phyloP scores from a whole-genome alignment of 2,797 vertebrate genomes.

The Siniperca scherzeri region DNA sequence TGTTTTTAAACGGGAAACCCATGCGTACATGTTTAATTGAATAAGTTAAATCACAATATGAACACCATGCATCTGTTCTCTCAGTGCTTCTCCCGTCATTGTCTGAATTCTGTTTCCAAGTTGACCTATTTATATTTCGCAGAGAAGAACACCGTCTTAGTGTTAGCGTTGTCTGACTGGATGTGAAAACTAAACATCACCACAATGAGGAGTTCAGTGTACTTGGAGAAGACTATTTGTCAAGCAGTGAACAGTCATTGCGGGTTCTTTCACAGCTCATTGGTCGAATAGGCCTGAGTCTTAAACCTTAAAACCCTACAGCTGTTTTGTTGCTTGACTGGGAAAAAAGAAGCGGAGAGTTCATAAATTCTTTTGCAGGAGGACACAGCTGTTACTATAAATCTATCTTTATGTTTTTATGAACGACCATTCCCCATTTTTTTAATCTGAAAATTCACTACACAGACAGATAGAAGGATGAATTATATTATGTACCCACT shows the following conservation, averaged over 20 bases:
- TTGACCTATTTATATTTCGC: neutral
- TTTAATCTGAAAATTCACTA: neutral
- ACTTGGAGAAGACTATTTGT: neutral
- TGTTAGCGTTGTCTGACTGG: neutral
- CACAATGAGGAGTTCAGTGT: neutral
- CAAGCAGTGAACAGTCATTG: neutral
- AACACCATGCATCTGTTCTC: neutral
- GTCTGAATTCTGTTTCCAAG: too few species aligned
- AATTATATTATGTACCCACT: neutral
- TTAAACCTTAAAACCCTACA: constrained; percentile 26
- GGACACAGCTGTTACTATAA: constrained; percentile 54
- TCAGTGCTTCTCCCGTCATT: neutral
- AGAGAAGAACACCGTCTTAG: neutral
- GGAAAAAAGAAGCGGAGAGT: neutral
- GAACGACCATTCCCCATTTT: neutral
- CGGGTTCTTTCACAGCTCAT: constrained; percentile 3
- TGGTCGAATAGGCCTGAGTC: constrained; percentile 15
- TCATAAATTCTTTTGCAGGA: constrained; percentile 18
- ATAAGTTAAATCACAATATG: neutral
- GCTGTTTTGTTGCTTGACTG: constrained; percentile 42
- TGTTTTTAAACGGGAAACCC: neutral
- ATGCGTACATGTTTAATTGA: neutral
- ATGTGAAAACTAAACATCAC: constrained; percentile 10
- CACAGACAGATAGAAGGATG: neutral
- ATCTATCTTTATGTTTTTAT: constrained; percentile 39